phyloP scores from a whole-genome alignment of 2,113 vertebrate genomes.

The Orthonyx spaldingii region DNA sequence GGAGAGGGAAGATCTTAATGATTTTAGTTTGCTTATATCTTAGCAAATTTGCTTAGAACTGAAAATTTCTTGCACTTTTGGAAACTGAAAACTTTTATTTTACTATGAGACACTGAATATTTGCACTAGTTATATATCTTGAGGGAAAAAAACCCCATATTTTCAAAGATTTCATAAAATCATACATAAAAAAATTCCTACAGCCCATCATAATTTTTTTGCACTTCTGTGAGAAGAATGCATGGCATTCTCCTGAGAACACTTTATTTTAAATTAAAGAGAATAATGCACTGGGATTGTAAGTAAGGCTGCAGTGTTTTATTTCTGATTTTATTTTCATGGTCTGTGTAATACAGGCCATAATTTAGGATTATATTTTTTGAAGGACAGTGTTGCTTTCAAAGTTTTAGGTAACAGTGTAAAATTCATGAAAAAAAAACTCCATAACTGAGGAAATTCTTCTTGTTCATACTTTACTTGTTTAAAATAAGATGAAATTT shows the following conservation, averaged over 20 bases:
- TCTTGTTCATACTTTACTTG: not conserved
- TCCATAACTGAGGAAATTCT: not conserved
- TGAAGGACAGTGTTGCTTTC: not conserved
- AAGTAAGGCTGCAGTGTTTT: not conserved
- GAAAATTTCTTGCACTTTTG: not conserved
- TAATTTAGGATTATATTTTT: not conserved
- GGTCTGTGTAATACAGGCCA: not conserved
- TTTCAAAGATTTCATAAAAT: not conserved
- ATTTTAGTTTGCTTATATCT: not conserved
- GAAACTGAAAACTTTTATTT: not conserved
- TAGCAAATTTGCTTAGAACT: not conserved
- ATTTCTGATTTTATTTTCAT: not conserved
- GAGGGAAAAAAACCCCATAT: rapidly evolving
- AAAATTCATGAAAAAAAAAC: not conserved
- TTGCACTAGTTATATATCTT: not conserved
- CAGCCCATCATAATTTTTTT: not conserved
- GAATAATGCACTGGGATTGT: not conserved
- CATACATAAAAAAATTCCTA: not conserved
- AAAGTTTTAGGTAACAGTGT: not conserved
- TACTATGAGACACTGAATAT: not conserved
- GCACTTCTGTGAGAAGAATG: not conserved
- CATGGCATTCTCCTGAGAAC: not conserved
- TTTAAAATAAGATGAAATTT: not conserved
- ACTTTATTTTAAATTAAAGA: not conserved
- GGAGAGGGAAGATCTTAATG: not conserved